Base-by-base conservation (phyloP, 92 coral and sea anemone species). In the Porites rus region DNA sequence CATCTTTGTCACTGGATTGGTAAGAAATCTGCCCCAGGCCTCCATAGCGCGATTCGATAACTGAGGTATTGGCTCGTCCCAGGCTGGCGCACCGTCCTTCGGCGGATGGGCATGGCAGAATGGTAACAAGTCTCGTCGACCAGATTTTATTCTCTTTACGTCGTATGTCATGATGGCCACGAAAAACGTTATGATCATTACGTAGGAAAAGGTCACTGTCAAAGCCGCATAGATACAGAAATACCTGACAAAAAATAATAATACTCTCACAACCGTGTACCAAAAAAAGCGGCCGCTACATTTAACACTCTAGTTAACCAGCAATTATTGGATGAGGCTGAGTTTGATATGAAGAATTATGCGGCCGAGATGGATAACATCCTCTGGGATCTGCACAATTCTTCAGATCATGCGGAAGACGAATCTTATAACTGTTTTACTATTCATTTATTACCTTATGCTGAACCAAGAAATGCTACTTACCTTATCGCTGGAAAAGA, bases 161-260 rank as follows among this genome's bases (percentile, higher is more conserved):
- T 96, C 98, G 22, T 88, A 85, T 1, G 92, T 67, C 88, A 96
- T 90, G 43, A 93, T 81, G n/a, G 98, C 98, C 62, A 96, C 98
- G 53, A 96, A 94, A 75, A 86, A 92, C 17, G 98, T 93, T 62
- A 94, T 88, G 24, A 94, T 89, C 90, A 94, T 88, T 20, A 96
- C 66, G 73, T 86, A 96, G 3, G 96, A 70, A 24, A 91, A 88
- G 0, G 94, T 84, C 16, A 96, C 92, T 3, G 96, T 72, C 66
- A 93, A 72, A 0, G 96, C 96, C 3, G 99, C 96, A 24, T 96
- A 96, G 58, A 88, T 85, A 51, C 99, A 96, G 88, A 96, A 96
- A 81, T 92, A 92, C 76, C 91, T 90, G 28, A 28, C 31, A 1
- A 85, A 72, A 24, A 54, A 53, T 53, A 19, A 69, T 8, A 16